Evolutionary conservation across 2,797 vertebrate genomes (phyloP), one percentile per base, ranked within the genome.

Genomic region (Lepus oiostolus): DNA sequence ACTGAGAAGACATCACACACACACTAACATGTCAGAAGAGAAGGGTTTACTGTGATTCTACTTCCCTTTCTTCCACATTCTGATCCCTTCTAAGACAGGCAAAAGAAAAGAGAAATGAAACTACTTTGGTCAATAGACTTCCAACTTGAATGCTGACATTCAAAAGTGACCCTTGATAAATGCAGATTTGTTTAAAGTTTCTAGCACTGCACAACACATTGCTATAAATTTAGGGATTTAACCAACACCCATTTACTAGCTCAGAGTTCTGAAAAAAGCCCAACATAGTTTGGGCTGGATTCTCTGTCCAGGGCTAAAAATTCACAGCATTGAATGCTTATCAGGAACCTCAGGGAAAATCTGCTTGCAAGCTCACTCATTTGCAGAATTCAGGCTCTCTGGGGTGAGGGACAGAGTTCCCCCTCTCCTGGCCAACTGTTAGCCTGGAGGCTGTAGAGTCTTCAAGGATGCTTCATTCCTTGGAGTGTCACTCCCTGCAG

Each of bases 1-100:
- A 24, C 58, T 54, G 50, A 81, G 82, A 50, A 90, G 94, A 85
- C 38, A 87, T 14, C 28, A n/a, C 85, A 32, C 81, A 32, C 81
- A 91, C 22, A n/a, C 32, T 71, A 72, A 21, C 67, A 50, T 19
- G 7, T 62, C 24, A 14, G 11, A 3, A 26, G 21, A 6, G 19
- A 87, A 22, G 35, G 13, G 68, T 90, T 63, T 9, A 26, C 19
- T 68, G 30, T 21, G 38, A 65, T 79, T 88, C 35, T 93, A 12
- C 11, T 90, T 94, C 70, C 77, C 42, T 26, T 10, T 65, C 10
- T 93, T 68, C 19, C 70, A 38, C 42, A 38, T 30, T 6, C 13
- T 24, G 1, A 60, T 8, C 58, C 11, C 10, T 86, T 71, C 42
- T 63, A 82, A 85, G 42, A 76, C 3, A 63, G 92, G 54, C 65